Conservation (phyloP, 1,140 invertebrate genomes). For the Diorhabda sublineata region DNA sequence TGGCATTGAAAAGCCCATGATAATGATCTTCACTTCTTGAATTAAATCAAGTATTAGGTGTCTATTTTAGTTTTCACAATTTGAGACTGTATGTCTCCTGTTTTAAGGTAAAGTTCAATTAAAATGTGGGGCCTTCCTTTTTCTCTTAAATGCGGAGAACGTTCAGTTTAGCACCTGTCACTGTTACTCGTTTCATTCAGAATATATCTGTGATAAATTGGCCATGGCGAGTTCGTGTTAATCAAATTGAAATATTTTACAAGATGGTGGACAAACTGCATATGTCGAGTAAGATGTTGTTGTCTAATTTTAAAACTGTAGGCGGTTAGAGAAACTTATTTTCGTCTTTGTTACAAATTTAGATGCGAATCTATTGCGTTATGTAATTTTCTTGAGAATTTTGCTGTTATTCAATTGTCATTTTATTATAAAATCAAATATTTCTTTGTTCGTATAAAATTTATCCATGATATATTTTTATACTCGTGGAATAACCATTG, state of each 20-base stretch:
- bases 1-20: no score
- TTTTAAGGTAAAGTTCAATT: constrained; percentile 3
- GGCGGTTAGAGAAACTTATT: background rate
- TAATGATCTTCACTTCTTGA: no score
- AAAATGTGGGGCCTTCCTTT: background rate
- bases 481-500: no score
- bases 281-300: background rate
- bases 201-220: background rate
- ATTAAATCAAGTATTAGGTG: no score
- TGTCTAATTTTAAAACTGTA: background rate
- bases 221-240: background rate
- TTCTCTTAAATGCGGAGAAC: background rate
- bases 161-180: background rate
- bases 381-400: background rate
- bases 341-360: background rate
- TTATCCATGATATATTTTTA: no score
- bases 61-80: background rate
- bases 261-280: background rate
- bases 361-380: background rate
- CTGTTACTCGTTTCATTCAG: background rate
- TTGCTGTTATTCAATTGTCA: background rate
- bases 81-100: background rate
- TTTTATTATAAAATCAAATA: no score
- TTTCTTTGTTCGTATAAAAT: no score
- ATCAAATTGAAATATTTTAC: background rate